Conservation (phyloP, 2,113 vertebrate species). For the Todiramphus saurophagus region DNA sequence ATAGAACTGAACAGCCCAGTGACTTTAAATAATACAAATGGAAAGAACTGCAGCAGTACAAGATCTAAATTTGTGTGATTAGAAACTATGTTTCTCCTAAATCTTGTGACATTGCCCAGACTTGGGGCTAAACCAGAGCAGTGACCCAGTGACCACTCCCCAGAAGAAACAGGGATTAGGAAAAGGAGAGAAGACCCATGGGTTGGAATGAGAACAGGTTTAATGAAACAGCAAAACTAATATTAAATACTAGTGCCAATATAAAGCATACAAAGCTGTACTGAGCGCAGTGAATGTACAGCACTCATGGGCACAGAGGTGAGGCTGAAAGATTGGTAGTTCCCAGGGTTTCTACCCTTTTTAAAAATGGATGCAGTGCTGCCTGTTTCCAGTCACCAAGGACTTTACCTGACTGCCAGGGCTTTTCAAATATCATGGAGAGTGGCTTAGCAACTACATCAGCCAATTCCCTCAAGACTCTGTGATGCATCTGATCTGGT, state of each 20-base stretch:
- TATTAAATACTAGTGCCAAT: neutral
- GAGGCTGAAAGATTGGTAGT: neutral
- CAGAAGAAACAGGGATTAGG: neutral
- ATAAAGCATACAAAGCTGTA: neutral
- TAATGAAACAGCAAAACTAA: neutral
- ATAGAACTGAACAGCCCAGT: neutral
- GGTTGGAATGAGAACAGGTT: neutral
- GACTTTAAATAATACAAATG: neutral
- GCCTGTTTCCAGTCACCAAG: neutral
- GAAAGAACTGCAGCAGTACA: neutral
- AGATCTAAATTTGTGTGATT: neutral
- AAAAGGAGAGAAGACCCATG: neutral
- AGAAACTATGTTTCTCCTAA: neutral
- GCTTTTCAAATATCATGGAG: neutral
- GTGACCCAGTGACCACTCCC: neutral
- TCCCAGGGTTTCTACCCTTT: neutral
- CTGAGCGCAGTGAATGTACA: neutral
- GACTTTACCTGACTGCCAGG: neutral
- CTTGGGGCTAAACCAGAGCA: neutral
- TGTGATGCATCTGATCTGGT: neutral
- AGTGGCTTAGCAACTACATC: neutral
- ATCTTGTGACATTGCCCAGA: neutral
- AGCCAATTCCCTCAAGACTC: neutral
- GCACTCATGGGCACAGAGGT: neutral
- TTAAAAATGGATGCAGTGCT: neutral